phyloP scores from a whole-genome alignment of 2,888 invertebrate genomes.

The Drosophila eohydei region DNA sequence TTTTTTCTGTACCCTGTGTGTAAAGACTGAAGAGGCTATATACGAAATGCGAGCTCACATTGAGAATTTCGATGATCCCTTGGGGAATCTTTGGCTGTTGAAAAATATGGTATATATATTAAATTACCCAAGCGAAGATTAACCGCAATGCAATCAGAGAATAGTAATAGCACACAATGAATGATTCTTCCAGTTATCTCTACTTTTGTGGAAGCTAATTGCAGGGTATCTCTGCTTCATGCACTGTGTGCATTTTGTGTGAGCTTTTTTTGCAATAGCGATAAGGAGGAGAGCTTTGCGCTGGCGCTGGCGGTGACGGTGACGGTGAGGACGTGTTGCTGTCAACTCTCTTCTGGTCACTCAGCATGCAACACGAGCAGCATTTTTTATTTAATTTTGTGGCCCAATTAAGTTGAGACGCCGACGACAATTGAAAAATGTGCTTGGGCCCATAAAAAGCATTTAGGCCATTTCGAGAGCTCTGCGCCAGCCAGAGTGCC shows the following conservation, averaged over 20 bases:
- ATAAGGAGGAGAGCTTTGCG: constrained; percentile 13
- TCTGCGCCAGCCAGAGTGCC: constrained; percentile 6
- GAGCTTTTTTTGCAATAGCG: constrained; percentile 33
- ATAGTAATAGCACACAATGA: neutral
- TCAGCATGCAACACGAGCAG: constrained; percentile 61
- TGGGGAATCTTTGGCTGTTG: too few relatives aligned
- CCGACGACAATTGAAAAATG: constrained; percentile 70
- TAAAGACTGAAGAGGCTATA: neutral
- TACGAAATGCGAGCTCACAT: neutral
- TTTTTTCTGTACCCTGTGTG: constrained; percentile 10
- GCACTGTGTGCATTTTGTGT: neutral
- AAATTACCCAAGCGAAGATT: too few relatives aligned
- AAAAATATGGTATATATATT: neutral
- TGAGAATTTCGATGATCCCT: too few relatives aligned
- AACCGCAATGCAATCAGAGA: neutral
- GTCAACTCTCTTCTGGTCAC: constrained; percentile 68
- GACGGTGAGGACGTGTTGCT: constrained; percentile 69
- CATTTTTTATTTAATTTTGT: constrained; percentile 72
- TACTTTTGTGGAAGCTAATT: neutral
- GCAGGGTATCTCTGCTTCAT: neutral
- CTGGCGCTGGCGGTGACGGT: constrained; percentile 16
- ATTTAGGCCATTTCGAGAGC: constrained; percentile 65
- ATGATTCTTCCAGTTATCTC: neutral
- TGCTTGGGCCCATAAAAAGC: constrained; percentile 70
- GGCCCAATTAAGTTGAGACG: constrained; percentile 74